Percentiles rank a stretch among this genome's conserved stretches.
phyloP scores from a whole-genome alignment of 2,113 vertebrate species.

The Choloepus hoffmanni region DNA sequence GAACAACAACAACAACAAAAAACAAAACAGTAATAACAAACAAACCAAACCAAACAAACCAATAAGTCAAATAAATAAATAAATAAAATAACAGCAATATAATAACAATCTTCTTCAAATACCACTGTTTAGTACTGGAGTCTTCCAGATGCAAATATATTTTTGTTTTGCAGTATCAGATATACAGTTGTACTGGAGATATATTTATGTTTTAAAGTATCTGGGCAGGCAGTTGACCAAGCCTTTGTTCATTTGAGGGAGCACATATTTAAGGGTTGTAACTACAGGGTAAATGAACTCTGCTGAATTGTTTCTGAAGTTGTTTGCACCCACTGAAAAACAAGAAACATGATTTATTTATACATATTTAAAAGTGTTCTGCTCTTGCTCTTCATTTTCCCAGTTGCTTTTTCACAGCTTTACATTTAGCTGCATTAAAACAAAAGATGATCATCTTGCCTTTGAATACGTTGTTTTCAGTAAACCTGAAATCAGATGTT shows the following conservation, averaged over 20 bases:
- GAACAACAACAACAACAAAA: background rate
- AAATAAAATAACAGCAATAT: background rate
- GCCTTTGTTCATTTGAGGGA: slow-evolving; percentile 71
- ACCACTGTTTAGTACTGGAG: slow-evolving; percentile 36
- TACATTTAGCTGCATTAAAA: slow-evolving; percentile 44
- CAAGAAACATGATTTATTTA: slow-evolving; percentile 62
- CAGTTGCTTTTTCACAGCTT: slow-evolving; percentile 14
- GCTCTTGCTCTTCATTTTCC: background rate
- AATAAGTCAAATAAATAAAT: background rate
- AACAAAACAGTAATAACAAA: background rate
- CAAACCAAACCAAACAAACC: slow-evolving; percentile 45
- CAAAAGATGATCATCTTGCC: slow-evolving; percentile 27
- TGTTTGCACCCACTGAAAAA: slow-evolving; percentile 48
- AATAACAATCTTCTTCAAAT: background rate
- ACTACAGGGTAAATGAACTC: slow-evolving; percentile 24
- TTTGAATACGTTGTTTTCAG: slow-evolving; percentile 58
- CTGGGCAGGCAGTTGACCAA: slow-evolving; percentile 48
- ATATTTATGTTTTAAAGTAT: slow-evolving; percentile 60
- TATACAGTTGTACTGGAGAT: background rate
- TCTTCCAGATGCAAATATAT: slow-evolving; percentile 40
- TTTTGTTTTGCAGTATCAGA: slow-evolving; percentile 27
- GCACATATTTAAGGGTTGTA: background rate
- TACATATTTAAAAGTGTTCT: slow-evolving; percentile 29
- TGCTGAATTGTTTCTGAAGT: slow-evolving; percentile 74
- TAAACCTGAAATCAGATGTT: slow-evolving; percentile 29